These are phyloP conservation scores for Drosophila paracracens DNA, from an alignment of 2,888 invertebrate genomes.

Conservation along the genomic window DNA sequence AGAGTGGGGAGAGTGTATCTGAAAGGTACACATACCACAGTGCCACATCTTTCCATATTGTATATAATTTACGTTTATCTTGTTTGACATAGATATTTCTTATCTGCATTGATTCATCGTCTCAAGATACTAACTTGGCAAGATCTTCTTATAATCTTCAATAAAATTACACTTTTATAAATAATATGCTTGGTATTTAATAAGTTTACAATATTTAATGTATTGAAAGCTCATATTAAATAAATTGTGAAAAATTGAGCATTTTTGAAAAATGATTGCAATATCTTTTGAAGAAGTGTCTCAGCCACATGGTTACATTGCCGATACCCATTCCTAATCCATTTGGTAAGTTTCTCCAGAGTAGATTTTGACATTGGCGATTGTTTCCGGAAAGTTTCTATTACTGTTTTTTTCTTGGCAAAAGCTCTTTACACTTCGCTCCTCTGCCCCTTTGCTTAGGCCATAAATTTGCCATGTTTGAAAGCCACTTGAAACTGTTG, in stretches of 20 bases:
- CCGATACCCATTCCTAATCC: background rate
- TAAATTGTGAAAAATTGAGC: background rate
- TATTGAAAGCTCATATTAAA: background rate
- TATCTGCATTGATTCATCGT: background rate
- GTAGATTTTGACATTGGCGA: slow-evolving; percentile 7
- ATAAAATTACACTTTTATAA: background rate
- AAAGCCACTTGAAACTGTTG: slow-evolving; percentile 3
- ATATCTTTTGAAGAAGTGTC: too few relatives aligned
- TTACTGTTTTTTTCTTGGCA: background rate
- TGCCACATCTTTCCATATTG: slow-evolving; percentile 3
- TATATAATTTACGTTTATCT: slow-evolving; percentile 1
- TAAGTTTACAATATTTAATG: background rate
- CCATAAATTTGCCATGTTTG: slow-evolving; percentile 44
- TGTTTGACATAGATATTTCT: slow-evolving; percentile 4
- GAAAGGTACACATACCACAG: slow-evolving; percentile 11
- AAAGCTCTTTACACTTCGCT: background rate
- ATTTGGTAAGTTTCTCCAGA: background rate
- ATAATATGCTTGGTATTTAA: background rate
- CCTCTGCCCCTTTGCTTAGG: slow-evolving; percentile 12
- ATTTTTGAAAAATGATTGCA: background rate
- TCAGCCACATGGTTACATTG: too few relatives aligned
- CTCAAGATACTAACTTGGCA: background rate
- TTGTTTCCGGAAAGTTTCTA: slow-evolving; percentile 13
- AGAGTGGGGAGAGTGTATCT: background rate
- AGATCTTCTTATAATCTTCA: background rate